Base-by-base conservation (phyloP, 2,888 invertebrate genomes). In the Halictus ligatus region DNA sequence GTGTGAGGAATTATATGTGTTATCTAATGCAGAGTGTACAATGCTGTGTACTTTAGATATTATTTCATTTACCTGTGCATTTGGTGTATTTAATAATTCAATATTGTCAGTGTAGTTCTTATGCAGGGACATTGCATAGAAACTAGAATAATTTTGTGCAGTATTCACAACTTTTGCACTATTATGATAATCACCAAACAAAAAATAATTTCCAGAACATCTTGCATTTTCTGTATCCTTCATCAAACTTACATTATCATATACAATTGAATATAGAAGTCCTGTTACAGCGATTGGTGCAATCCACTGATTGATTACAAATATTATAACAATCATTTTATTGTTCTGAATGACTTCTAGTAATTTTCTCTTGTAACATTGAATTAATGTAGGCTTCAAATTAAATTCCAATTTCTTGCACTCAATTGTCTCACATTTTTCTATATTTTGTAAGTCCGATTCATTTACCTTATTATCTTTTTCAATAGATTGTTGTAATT, bases 271-370 rank as follows among this genome's bases (percentile, higher is more conserved):
- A 71, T 91, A 89, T 58, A 95, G 77, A 29, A 91, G 80, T 46
- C 84, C 89, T 0, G 89, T 89, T 40, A 93, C 83, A 46, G 94
- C 35, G n/a, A 92, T 80, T 5, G 94, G 93, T n/a, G 94, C n/a
- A 2, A 94, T 58, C 95, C 95, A 95, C 74, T 94, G 94, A 67
- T 88, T 86, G 6, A 89, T 50, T 29, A 95, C 74, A 81, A 92
- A 91, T 4, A 93, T 46, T 12, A 75, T 77, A 5, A 84, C 87
- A 12, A 91, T 72, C 78, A 78, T 87, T 48, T 80, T 50, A 18
- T 67, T 10, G 8, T 46, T 69, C 74, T 80, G 67, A 25, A 85
- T 75, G 3, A 18, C 18, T 50, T 78, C 25, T 35, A 84, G 69
- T 54, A 81, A n/a, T 7, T 80, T 84, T 25, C 25, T 50, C 12